Base-by-base conservation (phyloP, 1,140 invertebrate species). In the Trichomalopsis sarcophagae region DNA sequence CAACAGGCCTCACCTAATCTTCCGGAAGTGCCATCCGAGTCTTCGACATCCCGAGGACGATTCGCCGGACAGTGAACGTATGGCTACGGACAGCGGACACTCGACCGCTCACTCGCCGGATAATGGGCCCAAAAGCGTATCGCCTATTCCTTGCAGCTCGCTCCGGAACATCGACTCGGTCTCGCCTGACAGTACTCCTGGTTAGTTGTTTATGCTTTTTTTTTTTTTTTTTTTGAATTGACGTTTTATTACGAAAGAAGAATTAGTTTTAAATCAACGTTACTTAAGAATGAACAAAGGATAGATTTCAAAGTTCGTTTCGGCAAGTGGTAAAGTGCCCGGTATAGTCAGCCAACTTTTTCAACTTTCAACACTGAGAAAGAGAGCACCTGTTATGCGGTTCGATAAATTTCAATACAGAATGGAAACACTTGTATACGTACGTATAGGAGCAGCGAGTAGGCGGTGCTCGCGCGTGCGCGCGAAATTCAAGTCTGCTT, bases 21-120 rank as follows among this genome's bases (percentile, higher is more conserved):
- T 97, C 82, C 94, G 97, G 81, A 97, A 97, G 91, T 97, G 95
- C 85, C 92, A 93, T 81, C 88, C 91, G 23, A 88, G 90, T 83
- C 91, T 97, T 17, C 94, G 96, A 87, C 96, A 97, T 88, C 55
- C 55, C 21, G 96, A 97, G 90, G 97, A 97, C 88, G 96, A 96
- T 55, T 97, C 96, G 79, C 97, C 97, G 17, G 97, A 97, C 88
- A 97, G 96, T n/a, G 97, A 97, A 88, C 94, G 96, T 76, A 94
- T 97, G 87, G 95, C 97, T 83, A 96, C 96, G 87, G 97, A 98
- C 89, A 98, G 97, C 86, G 97, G 97, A 10, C 96, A 98, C 92
- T 98, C 97, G 77, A 97, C 97, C 1, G 97, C 97, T 36, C 97
- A 98, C 91, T 98, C 97, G 0, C 97, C 97, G 0, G 97, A 98